Evolutionary conservation across 2,797 vertebrate species (phyloP).

Genomic region (Rhabdomys pumilio): DNA sequence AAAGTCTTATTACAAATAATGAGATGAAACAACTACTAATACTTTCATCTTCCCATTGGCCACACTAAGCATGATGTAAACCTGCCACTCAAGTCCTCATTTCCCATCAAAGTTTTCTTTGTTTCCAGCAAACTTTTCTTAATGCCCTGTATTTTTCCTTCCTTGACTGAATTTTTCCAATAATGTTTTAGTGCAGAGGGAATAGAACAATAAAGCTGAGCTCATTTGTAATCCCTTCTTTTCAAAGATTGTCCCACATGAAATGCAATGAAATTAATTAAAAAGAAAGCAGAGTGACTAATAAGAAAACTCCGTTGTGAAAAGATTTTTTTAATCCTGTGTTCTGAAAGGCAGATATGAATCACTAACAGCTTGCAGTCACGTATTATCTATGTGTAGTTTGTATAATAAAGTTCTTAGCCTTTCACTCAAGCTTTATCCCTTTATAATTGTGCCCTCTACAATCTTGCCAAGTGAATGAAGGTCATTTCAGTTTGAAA

Average conservation of each 20-base stretch:
- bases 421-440: constrained; percentile 47
- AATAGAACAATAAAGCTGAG: constrained; percentile 56
- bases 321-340: constrained; percentile 28
- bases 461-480: constrained; percentile 70
- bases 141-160: constrained; percentile 36
- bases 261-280: constrained; percentile 71
- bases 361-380: constrained; percentile 54
- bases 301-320: constrained; percentile 50
- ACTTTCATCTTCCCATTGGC: not conserved
- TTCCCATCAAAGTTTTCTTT: constrained; percentile 5
- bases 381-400: constrained; percentile 35
- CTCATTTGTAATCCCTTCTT: constrained; percentile 64
- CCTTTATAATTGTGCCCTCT: constrained; percentile 71
- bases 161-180: constrained; percentile 36
- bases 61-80: not conserved
- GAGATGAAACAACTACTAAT: not conserved
- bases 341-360: constrained; percentile 64
- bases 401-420: constrained; percentile 43
- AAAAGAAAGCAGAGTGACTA: constrained; percentile 64
- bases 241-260: constrained; percentile 60
- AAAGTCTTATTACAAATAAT: constrained; percentile 37
- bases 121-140: constrained; percentile 38
- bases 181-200: constrained; percentile 51
- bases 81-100: not conserved
- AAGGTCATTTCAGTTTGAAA: constrained; percentile 71